Conservation (phyloP, 1,140 invertebrate genomes). For the Pinna nobilis region DNA sequence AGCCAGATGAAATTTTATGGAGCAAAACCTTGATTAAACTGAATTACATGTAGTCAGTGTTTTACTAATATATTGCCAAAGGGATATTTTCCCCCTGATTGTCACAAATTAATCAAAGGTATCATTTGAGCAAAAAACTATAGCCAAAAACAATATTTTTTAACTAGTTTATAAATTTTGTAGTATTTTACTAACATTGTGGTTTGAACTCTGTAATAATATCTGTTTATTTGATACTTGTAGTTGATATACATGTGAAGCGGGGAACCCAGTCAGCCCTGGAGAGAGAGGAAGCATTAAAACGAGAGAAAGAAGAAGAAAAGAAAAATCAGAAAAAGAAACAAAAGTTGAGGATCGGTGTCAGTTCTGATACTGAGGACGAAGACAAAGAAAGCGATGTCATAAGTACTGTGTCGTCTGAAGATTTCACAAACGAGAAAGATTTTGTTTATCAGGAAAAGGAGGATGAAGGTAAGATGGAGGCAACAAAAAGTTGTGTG, state of each 20-base stretch:
- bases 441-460: constrained; percentile 33
- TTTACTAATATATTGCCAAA: too few relatives aligned
- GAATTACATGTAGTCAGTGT: too few relatives aligned
- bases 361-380: neutral
- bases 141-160: too few relatives aligned
- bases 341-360: neutral
- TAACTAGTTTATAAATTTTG: too few relatives aligned
- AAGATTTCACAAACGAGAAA: constrained; percentile 38
- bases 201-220: too few relatives aligned
- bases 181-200: too few relatives aligned
- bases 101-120: too few relatives aligned
- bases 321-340: neutral
- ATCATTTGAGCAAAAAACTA: too few relatives aligned
- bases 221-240: neutral
- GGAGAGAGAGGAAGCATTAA: constrained; percentile 2
- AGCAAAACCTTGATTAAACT: too few relatives aligned
- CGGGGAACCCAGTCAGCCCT: constrained; percentile 4
- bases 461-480: constrained; percentile 6
- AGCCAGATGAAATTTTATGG: too few relatives aligned
- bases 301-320: constrained; percentile 13
- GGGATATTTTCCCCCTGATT: too few relatives aligned
- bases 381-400: constrained; percentile 29
- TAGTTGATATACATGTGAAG: constrained; percentile 21
- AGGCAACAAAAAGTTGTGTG: too few relatives aligned
- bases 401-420: constrained; percentile 33